A percentile compares a stretch with the other conserved stretches of the same genome.
These are phyloP conservation scores for Pseudomyrmex sp. DNA, from an alignment of 1,140 invertebrate genomes.

Conservation along the genomic window DNA sequence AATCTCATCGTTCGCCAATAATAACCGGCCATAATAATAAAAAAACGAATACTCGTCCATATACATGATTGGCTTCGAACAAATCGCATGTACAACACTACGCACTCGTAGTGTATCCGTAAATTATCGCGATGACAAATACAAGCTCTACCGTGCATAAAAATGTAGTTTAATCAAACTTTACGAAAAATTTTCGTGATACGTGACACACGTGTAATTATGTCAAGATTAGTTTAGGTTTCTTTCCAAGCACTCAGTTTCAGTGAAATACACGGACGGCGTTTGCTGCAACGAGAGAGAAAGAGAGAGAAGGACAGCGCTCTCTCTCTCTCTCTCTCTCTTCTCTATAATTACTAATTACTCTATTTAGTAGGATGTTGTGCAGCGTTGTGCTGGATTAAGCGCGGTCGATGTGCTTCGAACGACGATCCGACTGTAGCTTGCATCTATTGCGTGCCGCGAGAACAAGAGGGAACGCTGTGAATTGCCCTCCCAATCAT, in stretches of 20 bases:
- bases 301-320: too few relatives aligned
- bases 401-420: conserved; percentile 56
- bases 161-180: conserved; percentile 13
- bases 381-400: conserved; percentile 60
- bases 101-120: too few relatives aligned
- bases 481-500: conserved; percentile 77
- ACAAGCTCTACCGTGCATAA: not conserved
- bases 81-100: not conserved
- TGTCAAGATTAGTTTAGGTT: not conserved
- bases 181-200: not conserved
- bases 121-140: not conserved
- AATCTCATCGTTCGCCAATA: conserved; percentile 10
- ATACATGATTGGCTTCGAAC: conserved; percentile 3
- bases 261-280: not conserved
- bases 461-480: conserved; percentile 67
- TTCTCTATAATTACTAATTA: conserved; percentile 62
- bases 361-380: conserved; percentile 64
- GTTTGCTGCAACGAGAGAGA: not conserved
- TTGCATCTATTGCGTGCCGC: conserved; percentile 60
- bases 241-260: conserved; percentile 5
- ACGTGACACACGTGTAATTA: not conserved
- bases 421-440: conserved; percentile 26
- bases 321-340: too few relatives aligned
- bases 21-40: conserved; percentile 5
- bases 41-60: conserved; percentile 1